A percentile compares a stretch with the other conserved stretches of the same genome.
These are phyloP conservation scores for Chascanopsetta lugubris DNA, from an alignment of 2,113 vertebrate species.

Conservation along the genomic window DNA sequence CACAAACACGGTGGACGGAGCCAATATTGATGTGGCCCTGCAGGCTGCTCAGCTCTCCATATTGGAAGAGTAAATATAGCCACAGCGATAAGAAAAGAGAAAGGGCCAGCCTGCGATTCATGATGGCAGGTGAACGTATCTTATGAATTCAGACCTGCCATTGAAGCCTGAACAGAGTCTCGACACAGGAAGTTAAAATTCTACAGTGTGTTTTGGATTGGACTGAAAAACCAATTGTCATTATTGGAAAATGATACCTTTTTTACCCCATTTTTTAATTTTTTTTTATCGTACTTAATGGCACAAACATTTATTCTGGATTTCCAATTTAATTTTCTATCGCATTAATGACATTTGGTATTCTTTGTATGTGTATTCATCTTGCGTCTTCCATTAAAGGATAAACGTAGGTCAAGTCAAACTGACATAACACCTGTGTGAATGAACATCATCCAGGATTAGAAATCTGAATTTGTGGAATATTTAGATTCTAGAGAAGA, in stretches of 20 bases:
- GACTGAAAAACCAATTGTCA: too few species aligned
- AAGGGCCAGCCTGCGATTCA: constrained; percentile 27
- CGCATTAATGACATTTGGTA: too few species aligned
- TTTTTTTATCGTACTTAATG: too few species aligned
- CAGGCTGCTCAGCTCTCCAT: constrained; percentile 58
- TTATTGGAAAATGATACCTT: too few species aligned
- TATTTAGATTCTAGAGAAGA: neutral
- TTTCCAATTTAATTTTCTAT: too few species aligned
- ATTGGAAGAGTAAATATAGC: constrained; percentile 73
- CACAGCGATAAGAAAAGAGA: constrained; percentile 58
- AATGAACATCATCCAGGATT: neutral
- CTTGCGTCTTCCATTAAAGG: neutral
- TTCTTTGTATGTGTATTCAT: too few species aligned
- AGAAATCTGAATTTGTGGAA: neutral
- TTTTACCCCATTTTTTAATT: too few species aligned
- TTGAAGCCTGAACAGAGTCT: neutral
- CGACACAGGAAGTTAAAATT: too few species aligned
- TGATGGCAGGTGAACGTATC: constrained; percentile 11
- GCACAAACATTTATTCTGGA: too few species aligned
- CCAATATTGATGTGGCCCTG: constrained; percentile 75
- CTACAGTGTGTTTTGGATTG: too few species aligned
- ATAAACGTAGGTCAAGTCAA: too few species aligned
- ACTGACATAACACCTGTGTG: neutral
- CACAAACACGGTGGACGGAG: constrained; percentile 66
- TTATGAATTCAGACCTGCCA: constrained; percentile 3